These are phyloP conservation scores for Matsumyia berberina DNA, from an alignment of 2,888 invertebrate genomes.

Conservation along the genomic window DNA sequence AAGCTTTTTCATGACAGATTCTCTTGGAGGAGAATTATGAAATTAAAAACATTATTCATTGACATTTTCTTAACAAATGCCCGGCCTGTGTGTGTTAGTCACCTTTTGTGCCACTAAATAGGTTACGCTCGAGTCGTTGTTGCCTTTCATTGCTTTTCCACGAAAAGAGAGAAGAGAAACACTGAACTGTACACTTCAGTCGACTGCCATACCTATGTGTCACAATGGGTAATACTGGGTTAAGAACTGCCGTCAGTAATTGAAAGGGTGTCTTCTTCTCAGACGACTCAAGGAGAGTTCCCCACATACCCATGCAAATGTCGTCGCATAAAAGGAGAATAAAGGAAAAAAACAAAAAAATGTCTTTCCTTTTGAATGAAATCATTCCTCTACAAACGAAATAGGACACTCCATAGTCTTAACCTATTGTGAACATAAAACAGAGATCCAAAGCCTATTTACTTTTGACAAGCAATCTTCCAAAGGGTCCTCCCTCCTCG, in stretches of 20 bases:
- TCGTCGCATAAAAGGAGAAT: constrained; percentile 1
- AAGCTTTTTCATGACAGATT: too few species aligned
- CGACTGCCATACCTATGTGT: constrained; percentile 12
- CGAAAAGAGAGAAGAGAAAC: constrained; percentile 14
- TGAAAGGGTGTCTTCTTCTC: constrained; percentile 57
- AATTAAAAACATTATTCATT: constrained; percentile 1
- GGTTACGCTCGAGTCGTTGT: constrained; percentile 28
- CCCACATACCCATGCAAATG: constrained; percentile 1
- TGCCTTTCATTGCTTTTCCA: neutral
- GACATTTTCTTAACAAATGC: neutral
- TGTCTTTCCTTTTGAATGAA: constrained; percentile 37
- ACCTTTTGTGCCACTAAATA: constrained; percentile 39
- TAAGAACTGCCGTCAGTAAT: constrained; percentile 70
- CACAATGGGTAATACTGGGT: constrained; percentile 44
- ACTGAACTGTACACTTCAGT: constrained; percentile 22
- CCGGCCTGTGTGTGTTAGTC: neutral
- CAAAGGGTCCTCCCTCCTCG: too few species aligned
- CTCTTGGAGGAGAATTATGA: too few species aligned
- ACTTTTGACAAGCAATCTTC: neutral
- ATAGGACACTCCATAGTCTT: constrained; percentile 39
- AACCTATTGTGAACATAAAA: constrained; percentile 27
- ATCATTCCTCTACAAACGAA: constrained; percentile 31
- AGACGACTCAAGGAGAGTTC: constrained; percentile 58
- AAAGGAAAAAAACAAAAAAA: neutral
- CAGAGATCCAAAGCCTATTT: constrained; percentile 15